Evolutionary conservation across 35 echinoderm and acorn worm genomes (phyloP), one percentile per base, ranked within the genome.

Genomic region (Diadema setosum): DNA sequence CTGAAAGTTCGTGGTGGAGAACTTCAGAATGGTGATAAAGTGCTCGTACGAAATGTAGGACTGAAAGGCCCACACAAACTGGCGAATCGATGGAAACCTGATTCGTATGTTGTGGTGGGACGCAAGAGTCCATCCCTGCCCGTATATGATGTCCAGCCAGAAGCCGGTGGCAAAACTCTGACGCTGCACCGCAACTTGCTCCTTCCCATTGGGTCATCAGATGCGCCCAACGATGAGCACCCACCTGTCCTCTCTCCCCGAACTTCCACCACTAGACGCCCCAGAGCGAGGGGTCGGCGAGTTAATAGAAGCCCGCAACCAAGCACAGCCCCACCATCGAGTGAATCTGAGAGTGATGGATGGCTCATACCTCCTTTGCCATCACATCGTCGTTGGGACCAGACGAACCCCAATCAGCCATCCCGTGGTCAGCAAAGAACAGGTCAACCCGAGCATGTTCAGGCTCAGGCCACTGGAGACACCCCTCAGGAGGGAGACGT

Each of bases 1-100:
- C 23, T 70, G 36, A 26, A 35, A 14, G 65, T 70, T 33, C 23
- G 24, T 2, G 23, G 23, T 31, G 33, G 33, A 31, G 65, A 70
- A 27, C 65, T 70, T 4, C 23, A 70, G 2, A 33, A 2, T 1
- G 65, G 65, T 31, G 65, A 70, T 33, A 23, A 16, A 16, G 65
- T 70, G 3, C 65, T 70, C 4, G 33, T 70, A 2, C 27, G 33
- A 2, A 70, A 70, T 27, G 24, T 70, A 1, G 65, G 65, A 70
- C 24, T 70, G 65, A 70, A 70, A 70, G 65, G 65, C 23, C 65
- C 65, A 3, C 65, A 70, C 23, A 70, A 70, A 3, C 27, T 70
- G 20, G 87, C 81, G 18, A 58, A 94, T 58, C 48, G 69, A 11
- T 94, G 92, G 87, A 67, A 84, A 65, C 37, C 81, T 45, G 74